Evolutionary conservation across 2,113 vertebrate species (phyloP).

Genomic region (Shinisaurus crocodilurus): DNA sequence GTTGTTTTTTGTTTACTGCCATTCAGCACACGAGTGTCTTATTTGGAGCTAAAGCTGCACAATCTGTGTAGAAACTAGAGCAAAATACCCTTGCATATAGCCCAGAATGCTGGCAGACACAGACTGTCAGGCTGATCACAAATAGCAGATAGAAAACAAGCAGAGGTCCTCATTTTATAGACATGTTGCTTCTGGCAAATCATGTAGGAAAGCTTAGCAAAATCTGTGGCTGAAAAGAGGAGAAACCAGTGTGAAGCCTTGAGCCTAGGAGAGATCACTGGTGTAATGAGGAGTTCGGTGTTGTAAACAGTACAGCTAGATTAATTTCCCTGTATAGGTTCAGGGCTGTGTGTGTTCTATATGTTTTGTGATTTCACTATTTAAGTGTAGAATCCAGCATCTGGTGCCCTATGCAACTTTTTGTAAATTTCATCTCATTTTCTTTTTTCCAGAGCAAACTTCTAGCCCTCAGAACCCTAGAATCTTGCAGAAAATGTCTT

Average conservation of each 20-base stretch:
- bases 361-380: not conserved
- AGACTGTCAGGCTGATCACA: slow-evolving; percentile 36
- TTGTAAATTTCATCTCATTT: not conserved
- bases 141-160: slow-evolving; percentile 27
- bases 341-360: not conserved
- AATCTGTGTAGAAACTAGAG: slow-evolving; percentile 1
- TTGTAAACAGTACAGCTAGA: not conserved
- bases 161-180: slow-evolving; percentile 8
- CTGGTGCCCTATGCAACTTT: not conserved
- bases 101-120: not conserved
- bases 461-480: not conserved
- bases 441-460: not conserved
- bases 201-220: not conserved
- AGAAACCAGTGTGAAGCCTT: not conserved
- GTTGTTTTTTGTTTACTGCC: not conserved
- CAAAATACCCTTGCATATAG: not conserved
- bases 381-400: not conserved
- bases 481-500: not conserved
- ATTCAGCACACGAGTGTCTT: not conserved
- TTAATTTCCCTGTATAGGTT: not conserved
- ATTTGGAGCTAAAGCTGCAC: not conserved
- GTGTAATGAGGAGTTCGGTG: not conserved
- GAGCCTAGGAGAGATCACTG: not conserved
- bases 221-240: not conserved
- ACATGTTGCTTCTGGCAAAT: slow-evolving; percentile 21